These are phyloP conservation scores for Petromus typicus DNA, from an alignment of 2,113 vertebrate species.

Conservation along the genomic window DNA sequence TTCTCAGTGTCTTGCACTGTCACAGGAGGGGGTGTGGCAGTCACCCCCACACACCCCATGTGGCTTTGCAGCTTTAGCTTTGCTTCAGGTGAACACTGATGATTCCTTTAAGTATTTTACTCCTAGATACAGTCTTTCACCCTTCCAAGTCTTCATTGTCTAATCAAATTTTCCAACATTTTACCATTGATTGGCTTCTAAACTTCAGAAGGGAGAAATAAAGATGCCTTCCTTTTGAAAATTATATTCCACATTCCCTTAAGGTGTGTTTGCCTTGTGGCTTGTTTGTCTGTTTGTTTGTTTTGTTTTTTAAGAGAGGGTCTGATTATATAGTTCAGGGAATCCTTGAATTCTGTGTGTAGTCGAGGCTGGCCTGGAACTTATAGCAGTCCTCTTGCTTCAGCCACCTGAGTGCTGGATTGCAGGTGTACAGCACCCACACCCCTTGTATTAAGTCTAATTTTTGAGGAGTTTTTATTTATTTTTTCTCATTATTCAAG, in stretches of 20 bases:
- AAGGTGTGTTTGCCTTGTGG: conserved; percentile 10
- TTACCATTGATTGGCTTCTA: not conserved
- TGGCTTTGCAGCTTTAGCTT: not conserved
- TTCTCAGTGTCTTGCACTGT: not conserved
- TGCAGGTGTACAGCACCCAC: not conserved
- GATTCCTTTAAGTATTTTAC: not conserved
- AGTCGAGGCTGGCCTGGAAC: not conserved
- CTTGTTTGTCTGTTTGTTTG: not conserved
- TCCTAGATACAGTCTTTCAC: not conserved
- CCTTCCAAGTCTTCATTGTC: not conserved
- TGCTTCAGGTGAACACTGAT: not conserved
- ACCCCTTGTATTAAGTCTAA: not conserved
- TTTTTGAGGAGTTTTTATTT: conserved; percentile 33
- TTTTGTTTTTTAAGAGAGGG: not conserved
- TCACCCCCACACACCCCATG: not conserved
- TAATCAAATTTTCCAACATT: not conserved
- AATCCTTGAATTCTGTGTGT: not conserved
- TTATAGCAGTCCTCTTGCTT: not conserved
- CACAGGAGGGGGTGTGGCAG: not conserved
- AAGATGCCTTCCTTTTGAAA: not conserved
- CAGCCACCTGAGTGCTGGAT: not conserved
- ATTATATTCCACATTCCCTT: not conserved
- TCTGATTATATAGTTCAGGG: not conserved
- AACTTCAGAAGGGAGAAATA: conserved; percentile 8
- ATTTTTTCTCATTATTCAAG: conserved; percentile 5